Percentiles rank a stretch among this genome's conserved stretches.
These are phyloP conservation scores for Dromas ardeola DNA, from an alignment of 2,113 vertebrate species.

Conservation along the genomic window DNA sequence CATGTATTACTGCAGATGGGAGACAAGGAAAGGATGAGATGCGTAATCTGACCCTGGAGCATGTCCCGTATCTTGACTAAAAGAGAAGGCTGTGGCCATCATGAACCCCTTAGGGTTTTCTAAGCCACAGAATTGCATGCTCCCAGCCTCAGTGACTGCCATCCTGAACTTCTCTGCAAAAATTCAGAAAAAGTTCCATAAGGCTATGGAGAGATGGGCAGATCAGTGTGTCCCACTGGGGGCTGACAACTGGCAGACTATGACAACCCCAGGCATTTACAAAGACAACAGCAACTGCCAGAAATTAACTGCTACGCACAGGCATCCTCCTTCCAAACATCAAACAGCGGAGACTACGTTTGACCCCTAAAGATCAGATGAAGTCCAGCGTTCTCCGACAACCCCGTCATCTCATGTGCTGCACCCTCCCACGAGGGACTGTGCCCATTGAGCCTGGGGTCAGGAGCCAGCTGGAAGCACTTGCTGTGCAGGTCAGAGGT, in stretches of 20 bases:
- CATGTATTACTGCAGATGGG: not conserved
- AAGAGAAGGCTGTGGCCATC: not conserved
- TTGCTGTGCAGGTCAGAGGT: not conserved
- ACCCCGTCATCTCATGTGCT: not conserved
- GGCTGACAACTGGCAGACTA: not conserved
- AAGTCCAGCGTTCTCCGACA: not conserved
- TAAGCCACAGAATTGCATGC: not conserved
- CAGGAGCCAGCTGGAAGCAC: not conserved
- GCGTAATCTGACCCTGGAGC: not conserved
- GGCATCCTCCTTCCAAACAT: not conserved
- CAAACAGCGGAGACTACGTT: not conserved
- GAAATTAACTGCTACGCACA: not conserved
- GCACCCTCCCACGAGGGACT: not conserved
- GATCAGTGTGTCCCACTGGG: not conserved
- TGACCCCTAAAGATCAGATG: not conserved
- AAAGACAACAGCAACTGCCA: not conserved
- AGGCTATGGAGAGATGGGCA: not conserved
- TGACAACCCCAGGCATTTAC: not conserved
- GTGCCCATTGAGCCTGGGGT: no score
- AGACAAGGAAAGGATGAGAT: not conserved
- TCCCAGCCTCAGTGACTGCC: fast-evolving
- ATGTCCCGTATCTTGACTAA: not conserved
- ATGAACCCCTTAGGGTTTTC: not conserved
- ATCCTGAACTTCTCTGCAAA: not conserved
- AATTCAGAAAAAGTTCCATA: not conserved